Percentiles rank a stretch among this genome's conserved stretches.
Conservation (phyloP, 2,797 vertebrate species). For the Rachycentron canadum region DNA sequence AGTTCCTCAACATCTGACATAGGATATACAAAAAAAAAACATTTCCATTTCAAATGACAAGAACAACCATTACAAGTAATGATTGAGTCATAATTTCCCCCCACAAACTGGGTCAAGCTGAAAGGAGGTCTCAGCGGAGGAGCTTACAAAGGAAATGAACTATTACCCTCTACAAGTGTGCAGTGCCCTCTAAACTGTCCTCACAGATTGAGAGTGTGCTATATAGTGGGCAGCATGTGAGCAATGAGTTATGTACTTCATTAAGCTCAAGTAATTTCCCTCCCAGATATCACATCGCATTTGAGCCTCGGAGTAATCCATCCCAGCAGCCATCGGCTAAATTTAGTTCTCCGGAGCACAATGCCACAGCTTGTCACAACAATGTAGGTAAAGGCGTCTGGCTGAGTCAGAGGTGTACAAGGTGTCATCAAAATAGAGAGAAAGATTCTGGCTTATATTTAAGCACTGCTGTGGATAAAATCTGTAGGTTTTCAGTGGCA, state of each 20-base stretch:
- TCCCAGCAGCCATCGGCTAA: constrained; percentile 70
- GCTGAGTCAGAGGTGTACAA: constrained; percentile 36
- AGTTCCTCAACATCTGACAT: constrained; percentile 41
- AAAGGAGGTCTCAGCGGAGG: constrained; percentile 54
- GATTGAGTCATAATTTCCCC: constrained; percentile 55
- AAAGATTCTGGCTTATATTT: constrained; percentile 16
- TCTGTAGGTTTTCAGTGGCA: constrained; percentile 27
- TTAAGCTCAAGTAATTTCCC: constrained; percentile 82
- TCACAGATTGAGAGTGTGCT: constrained; percentile 65
- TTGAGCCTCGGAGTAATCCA: constrained; percentile 74
- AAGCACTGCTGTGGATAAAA: constrained; percentile 11
- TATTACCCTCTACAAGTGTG: constrained; percentile 64
- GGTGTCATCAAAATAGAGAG: constrained; percentile 21
- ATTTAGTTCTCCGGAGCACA: constrained; percentile 66
- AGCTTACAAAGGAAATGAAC: constrained; percentile 60
- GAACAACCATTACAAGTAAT: constrained; percentile 59
- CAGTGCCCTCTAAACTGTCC: constrained; percentile 77
- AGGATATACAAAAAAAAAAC: constrained; percentile 51
- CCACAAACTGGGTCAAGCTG: constrained; percentile 68
- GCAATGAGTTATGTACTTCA: constrained; percentile 83
- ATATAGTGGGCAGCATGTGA: constrained; percentile 70
- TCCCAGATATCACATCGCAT: constrained; percentile 77
- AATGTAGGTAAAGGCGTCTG: constrained; percentile 58
- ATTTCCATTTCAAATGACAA: constrained; percentile 54
- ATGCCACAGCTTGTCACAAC: constrained; percentile 61